A percentile compares a stretch with the other conserved stretches of the same genome.
These are phyloP conservation scores for Chionodraco myersi DNA, from an alignment of 2,113 vertebrate species.

Conservation along the genomic window DNA sequence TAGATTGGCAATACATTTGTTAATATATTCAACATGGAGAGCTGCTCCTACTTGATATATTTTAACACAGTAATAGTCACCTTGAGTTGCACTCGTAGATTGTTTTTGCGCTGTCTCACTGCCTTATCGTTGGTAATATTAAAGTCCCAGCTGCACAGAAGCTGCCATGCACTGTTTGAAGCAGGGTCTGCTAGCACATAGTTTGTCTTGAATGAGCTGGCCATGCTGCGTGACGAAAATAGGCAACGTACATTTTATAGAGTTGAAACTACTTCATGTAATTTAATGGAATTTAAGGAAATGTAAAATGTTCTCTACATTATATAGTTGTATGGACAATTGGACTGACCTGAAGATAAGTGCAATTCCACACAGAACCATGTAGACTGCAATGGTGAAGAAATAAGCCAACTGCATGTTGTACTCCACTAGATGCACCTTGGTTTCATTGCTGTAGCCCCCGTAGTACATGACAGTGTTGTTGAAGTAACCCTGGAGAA, in stretches of 20 bases:
- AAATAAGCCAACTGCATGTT: constrained; percentile 95
- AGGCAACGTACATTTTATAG: background rate
- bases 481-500: constrained; percentile 82
- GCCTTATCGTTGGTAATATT: constrained; percentile 89
- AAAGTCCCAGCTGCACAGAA: constrained; percentile 96
- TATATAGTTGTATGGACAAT: background rate
- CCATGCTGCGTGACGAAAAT: constrained; percentile 84
- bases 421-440: constrained; percentile 77
- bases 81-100: constrained; percentile 91
- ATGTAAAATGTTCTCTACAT: background rate
- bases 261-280: background rate
- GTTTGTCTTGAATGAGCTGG: constrained; percentile 88
- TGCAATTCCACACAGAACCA: constrained; percentile 88
- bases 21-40: background rate
- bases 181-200: constrained; percentile 77
- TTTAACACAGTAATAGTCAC: constrained; percentile 67
- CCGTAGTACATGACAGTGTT: constrained; percentile 91
- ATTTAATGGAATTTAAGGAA: background rate
- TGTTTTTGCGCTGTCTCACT: constrained; percentile 89
- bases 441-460: constrained; percentile 85
- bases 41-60: background rate
- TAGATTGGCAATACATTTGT: background rate
- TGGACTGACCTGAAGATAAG: constrained; percentile 89
- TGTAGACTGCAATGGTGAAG: constrained; percentile 89
- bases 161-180: constrained; percentile 85